Evolutionary conservation across 2,888 invertebrate genomes (phyloP), one percentile per base, ranked within the genome.

Genomic region (Falcaria lacertinaria): DNA sequence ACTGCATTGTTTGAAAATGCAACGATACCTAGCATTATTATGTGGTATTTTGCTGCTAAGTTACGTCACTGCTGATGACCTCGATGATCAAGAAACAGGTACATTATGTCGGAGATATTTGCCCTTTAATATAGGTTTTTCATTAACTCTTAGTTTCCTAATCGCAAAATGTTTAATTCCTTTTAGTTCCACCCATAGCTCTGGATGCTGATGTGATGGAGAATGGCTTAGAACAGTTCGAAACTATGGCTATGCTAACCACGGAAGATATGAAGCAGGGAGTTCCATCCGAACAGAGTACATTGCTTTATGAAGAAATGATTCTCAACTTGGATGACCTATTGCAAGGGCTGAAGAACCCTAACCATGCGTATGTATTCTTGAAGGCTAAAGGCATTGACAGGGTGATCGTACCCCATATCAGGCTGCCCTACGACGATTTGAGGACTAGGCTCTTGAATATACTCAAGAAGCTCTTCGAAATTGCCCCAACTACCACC

Each of bases 351-450:
- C 44, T 80, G 0, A 64, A 59, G 41, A 53, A 68, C n/a, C 50
- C 62, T 0, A 57, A 57, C 2, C 66, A 76, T 15, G 69, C 74
- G 0, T 64, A 74, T 33, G 63, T 56, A 39, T 82, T 86, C 42
- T 41, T 84, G 0, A 74, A 72, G 51, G 65, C 59, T 0, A 75
- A 75, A 39, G 85, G 85, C 0, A 47, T 84, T 1, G 62, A 75
- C 7, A 64, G 75, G 53, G 49, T 79, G 2, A 48, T 84, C 1
- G 50, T 63, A 0, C 60, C 64, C 0, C 63, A 72, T 44, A 48
- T 84, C 0, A 52, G 54, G 1, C 41, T 59, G 2, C 22, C 50
- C 1, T 44, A 75, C 38, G 34, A 53, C 1, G 62, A 67, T 15
- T 34, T 86, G 1, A 72, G 71, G 49, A 59, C 51, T 1, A 64